phyloP scores from a whole-genome alignment of 2,888 invertebrate genomes.

The Anthophora plumipes region DNA sequence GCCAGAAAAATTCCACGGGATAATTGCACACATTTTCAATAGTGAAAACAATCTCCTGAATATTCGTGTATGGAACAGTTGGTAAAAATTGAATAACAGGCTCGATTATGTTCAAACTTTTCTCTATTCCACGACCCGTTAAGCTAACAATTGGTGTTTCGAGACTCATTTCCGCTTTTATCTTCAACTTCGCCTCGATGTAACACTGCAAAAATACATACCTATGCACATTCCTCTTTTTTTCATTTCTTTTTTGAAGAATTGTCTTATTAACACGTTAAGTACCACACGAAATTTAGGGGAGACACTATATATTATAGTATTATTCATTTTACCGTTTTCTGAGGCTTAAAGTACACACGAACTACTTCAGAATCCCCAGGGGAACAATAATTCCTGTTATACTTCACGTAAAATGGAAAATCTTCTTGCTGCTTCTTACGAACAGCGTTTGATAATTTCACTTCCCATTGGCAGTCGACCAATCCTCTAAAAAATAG shows the following conservation, averaged over 20 bases:
- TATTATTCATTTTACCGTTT: conserved; percentile 76
- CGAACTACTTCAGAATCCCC: conserved; percentile 86
- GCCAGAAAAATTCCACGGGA: conserved; percentile 89
- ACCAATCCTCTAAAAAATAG: conserved; percentile 86
- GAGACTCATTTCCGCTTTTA: conserved; percentile 86
- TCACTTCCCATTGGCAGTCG: conserved; percentile 86
- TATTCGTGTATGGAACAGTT: conserved; percentile 87
- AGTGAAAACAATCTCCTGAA: conserved; percentile 87
- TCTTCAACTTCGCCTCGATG: conserved; percentile 77
- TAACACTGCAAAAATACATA: conserved; percentile 80
- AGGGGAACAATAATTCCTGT: conserved; percentile 84
- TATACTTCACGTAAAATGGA: conserved; percentile 75
- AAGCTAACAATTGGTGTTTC: conserved; percentile 85
- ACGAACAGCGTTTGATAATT: conserved; percentile 34
- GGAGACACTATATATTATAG: too few relatives aligned
- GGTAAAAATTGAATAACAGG: conserved; percentile 87
- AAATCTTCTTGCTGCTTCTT: conserved; percentile 57
- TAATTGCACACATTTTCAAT: conserved; percentile 88
- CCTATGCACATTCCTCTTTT: too few relatives aligned
- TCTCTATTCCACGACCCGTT: conserved; percentile 86
- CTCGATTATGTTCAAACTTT: conserved; percentile 86
- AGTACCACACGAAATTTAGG: too few relatives aligned
- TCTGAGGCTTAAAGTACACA: conserved; percentile 87
- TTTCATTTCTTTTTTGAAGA: not conserved
- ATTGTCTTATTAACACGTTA: not conserved